Conservation (phyloP, 2,797 vertebrate genomes). For the Sylvia borin region DNA sequence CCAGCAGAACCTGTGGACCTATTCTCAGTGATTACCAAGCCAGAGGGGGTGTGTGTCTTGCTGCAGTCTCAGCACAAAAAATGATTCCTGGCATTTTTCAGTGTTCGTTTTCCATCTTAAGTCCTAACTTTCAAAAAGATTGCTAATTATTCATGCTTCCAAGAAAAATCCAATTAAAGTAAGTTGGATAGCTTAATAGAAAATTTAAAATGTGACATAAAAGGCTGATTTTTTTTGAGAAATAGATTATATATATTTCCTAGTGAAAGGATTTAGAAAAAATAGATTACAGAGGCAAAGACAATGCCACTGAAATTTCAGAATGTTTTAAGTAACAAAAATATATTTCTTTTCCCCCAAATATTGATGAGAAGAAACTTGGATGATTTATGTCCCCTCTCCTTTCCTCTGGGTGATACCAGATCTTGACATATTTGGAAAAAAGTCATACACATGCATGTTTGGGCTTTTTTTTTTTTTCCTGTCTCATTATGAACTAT, state of each 20-base stretch:
- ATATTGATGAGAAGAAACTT: neutral
- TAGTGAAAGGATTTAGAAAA: neutral
- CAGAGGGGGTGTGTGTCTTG: neutral
- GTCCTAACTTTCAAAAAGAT: neutral
- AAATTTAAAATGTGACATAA: conserved; percentile 13
- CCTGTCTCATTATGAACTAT: neutral
- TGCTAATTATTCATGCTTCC: conserved; percentile 28
- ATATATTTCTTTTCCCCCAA: neutral
- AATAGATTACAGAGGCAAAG: neutral
- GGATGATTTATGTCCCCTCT: neutral
- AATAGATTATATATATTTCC: neutral
- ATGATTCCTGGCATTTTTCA: conserved; percentile 14
- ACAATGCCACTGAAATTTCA: neutral
- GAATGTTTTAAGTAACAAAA: neutral
- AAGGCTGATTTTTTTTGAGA: neutral
- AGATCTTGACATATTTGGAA: neutral
- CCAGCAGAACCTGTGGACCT: neutral
- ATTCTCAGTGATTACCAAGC: neutral
- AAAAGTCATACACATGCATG: neutral
- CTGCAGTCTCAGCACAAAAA: neutral
- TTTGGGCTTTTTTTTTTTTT: accelerated
- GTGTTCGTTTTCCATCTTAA: conserved; percentile 49
- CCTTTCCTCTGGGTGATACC: neutral
- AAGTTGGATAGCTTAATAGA: neutral
- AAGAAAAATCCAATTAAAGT: neutral